Evolutionary conservation across 2,888 invertebrate genomes (phyloP).

Genomic region (Nymphalis urticae): DNA sequence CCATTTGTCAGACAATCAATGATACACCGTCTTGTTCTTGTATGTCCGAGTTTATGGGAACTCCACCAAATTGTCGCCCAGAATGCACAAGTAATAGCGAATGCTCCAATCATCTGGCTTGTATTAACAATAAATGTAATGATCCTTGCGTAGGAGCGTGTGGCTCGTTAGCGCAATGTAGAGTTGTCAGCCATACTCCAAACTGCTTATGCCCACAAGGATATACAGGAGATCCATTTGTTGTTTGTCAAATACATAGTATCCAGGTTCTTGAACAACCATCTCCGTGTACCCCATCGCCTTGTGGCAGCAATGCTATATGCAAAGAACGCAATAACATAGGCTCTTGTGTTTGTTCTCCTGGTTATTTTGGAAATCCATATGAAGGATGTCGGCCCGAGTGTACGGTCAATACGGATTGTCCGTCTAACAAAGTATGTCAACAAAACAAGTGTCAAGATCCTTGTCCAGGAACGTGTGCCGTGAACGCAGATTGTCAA

Average conservation of each 20-base stretch:
- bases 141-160: conserved; percentile 89
- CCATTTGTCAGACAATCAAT: conserved; percentile 83
- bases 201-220: conserved; percentile 85
- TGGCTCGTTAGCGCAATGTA: conserved; percentile 86
- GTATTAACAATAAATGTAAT: conserved; percentile 86
- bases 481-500: conserved; percentile 86
- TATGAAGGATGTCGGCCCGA: conserved; percentile 88
- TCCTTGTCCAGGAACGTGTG: conserved; percentile 89
- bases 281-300: conserved; percentile 85
- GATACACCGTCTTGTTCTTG: conserved; percentile 87
- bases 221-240: conserved; percentile 87
- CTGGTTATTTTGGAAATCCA: conserved; percentile 84
- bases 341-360: conserved; percentile 86
- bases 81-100: conserved; percentile 88
- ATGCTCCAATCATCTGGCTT: conserved; percentile 85
- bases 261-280: conserved; percentile 62
- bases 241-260: conserved; percentile 78
- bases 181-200: conserved; percentile 87
- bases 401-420: conserved; percentile 88
- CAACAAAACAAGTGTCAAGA: conserved; percentile 87
- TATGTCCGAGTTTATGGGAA: conserved; percentile 84
- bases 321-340: conserved; percentile 86
- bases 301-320: conserved; percentile 87
- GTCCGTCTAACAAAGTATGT: conserved; percentile 86
- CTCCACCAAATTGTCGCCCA: conserved; percentile 87